phyloP scores from a whole-genome alignment of 2,797 vertebrate species.

The Sciurus vulgaris region DNA sequence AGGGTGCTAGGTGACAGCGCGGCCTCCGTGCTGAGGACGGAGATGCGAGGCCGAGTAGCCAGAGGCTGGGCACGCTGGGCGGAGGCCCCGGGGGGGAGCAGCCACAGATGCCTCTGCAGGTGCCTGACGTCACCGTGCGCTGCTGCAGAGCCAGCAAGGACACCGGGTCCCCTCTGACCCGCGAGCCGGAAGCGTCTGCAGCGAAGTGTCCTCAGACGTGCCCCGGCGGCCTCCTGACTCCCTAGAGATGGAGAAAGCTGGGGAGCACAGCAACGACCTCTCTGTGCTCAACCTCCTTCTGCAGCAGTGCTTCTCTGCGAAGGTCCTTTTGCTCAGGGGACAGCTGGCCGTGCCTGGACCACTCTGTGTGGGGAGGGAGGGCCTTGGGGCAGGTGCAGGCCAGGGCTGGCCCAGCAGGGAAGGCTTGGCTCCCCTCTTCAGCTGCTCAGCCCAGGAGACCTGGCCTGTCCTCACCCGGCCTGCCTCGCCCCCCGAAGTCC shows the following conservation, averaged over 20 bases:
- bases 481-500: too few relatives aligned
- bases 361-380: not conserved
- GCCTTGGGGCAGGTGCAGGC: too few relatives aligned
- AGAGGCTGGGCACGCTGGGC: not conserved
- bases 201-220: not conserved
- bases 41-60: not conserved
- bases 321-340: not conserved
- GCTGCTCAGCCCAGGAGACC: too few relatives aligned
- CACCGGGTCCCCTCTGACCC: not conserved
- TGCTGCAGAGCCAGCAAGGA: not conserved
- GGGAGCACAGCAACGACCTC: not conserved
- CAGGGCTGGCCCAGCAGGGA: too few relatives aligned
- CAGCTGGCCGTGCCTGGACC: too few relatives aligned
- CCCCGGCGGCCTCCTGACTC: not conserved
- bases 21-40: not conserved
- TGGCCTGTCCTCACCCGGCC: too few relatives aligned
- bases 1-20: not conserved
- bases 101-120: rapidly evolving
- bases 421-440: too few relatives aligned
- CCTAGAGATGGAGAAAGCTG: not conserved
- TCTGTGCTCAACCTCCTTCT: not conserved
- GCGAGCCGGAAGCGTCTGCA: not conserved
- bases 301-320: not conserved
- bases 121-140: rapidly evolving
- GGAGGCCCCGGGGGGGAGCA: too few relatives aligned